Evolutionary conservation across 1,140 invertebrate genomes (phyloP), one percentile per base, ranked within the genome.

Genomic region (Zaprionus ornatus): DNA sequence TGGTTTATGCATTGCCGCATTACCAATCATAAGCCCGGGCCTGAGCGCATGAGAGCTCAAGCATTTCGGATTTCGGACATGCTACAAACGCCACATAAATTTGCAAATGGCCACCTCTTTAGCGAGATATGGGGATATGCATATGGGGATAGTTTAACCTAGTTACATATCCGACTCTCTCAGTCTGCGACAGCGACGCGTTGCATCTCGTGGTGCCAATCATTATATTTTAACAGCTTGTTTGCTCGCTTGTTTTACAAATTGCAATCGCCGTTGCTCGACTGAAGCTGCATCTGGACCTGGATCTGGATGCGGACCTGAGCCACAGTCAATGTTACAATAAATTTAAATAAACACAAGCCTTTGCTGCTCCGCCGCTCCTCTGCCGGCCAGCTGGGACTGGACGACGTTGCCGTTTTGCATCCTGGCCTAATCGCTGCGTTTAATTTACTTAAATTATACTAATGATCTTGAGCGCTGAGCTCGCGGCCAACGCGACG

Each of bases 401-500:
- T 48, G 56, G 40, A 62, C 66, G 65, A 61, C 54, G 63, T 59
- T 61, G 61, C 69, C 64, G 74, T 80, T 78, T 78, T 82, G 85
- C 77, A 85, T 77, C 82, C 90, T 81, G 70, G 83, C 84, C 90
- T 91, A 91, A 91, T 91, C 90, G 90, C 82, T 91, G 90, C 90
- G 90, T 91, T 91, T 91, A 91, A 91, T 91, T 91, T 91, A 91
- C 90, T 91, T 91, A 91, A 91, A 91, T 91, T 91, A 91, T 91
- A 91, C 85, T 91, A 91, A 91, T 91, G 90, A 91, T 91, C 86
- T 91, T 86, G 74, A 77, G 82, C 72, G 76, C 63, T 77, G 40
- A 45, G 37, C 55, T 72, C 56, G 54, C 32, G 68, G 70, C 73
- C 71, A 77, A 69, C 29, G 29, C 29, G 29, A 32, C 52, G 45